These are phyloP conservation scores for Oopsacas minuta DNA, from an alignment of 37 sponge, comb jelly and placozoan species.

Conservation along the genomic window DNA sequence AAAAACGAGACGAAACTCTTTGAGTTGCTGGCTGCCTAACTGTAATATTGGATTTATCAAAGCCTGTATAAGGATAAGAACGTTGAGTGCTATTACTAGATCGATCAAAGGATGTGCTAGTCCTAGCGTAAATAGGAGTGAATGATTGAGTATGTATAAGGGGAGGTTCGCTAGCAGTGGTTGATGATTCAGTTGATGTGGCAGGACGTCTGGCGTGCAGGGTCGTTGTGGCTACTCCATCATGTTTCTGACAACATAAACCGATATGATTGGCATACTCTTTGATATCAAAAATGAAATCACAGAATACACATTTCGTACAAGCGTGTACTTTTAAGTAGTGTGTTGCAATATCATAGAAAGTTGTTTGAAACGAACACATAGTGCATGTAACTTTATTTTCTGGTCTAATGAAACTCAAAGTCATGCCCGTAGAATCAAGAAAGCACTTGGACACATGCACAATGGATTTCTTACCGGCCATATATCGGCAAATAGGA, in stretches of 20 bases:
- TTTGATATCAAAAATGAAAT: not conserved
- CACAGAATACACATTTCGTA: conserved; percentile 3
- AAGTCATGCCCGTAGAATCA: not conserved
- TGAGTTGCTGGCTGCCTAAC: too few relatives aligned
- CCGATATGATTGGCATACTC: conserved; percentile 8
- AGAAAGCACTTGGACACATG: conserved; percentile 4
- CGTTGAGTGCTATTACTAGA: too few relatives aligned
- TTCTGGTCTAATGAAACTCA: not conserved
- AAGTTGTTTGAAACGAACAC: not conserved
- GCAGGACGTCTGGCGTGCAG: not conserved
- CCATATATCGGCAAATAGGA: not conserved
- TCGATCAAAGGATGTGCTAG: too few relatives aligned
- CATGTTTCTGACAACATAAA: not conserved
- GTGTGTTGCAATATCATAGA: not conserved
- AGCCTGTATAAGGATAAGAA: too few relatives aligned
- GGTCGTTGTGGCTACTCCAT: not conserved
- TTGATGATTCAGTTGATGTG: too few relatives aligned
- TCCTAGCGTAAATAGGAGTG: too few relatives aligned
- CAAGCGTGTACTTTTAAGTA: not conserved
- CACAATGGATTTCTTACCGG: not conserved
- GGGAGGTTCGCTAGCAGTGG: too few relatives aligned
- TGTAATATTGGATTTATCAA: too few relatives aligned
- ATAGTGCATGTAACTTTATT: not conserved
- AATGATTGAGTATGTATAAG: too few relatives aligned
- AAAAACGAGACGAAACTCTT: too few relatives aligned